phyloP scores from a whole-genome alignment of 1,140 invertebrate species.

The Mesaphorura yosii region DNA sequence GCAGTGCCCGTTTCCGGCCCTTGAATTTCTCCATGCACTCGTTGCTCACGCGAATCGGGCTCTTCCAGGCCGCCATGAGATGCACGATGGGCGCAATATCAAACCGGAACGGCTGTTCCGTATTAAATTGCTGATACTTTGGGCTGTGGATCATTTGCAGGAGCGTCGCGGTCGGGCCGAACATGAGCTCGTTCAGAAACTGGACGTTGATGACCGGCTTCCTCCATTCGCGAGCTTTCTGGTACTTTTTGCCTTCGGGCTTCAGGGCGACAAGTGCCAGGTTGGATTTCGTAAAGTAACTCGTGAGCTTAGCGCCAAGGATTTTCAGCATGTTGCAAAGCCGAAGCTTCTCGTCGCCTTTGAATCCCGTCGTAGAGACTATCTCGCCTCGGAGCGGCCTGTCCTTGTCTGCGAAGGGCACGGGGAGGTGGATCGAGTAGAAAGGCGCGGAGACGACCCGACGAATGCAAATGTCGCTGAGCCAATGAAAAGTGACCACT shows the following conservation, averaged over 20 bases:
- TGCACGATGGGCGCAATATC: conserved; percentile 74
- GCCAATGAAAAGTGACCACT: conserved; percentile 86
- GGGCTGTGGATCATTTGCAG: conserved; percentile 65
- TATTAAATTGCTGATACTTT: conserved; percentile 76
- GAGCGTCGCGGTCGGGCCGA: conserved; percentile 66
- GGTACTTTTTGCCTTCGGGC: conserved; percentile 72
- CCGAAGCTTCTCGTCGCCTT: conserved; percentile 62
- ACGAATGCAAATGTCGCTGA: conserved; percentile 74
- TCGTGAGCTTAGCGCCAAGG: conserved; percentile 68
- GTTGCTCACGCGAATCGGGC: conserved; percentile 75
- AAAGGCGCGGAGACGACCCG: conserved; percentile 79
- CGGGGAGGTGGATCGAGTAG: conserved; percentile 81
- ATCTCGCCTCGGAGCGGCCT: conserved; percentile 49
- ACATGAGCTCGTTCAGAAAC: conserved; percentile 85
- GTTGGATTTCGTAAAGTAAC: conserved; percentile 46
- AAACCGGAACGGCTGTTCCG: conserved; percentile 67
- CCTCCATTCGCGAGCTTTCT: conserved; percentile 77
- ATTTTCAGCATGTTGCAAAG: conserved; percentile 73
- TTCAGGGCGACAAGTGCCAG: conserved; percentile 45
- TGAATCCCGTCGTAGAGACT: conserved; percentile 73
- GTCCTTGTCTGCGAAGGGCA: conserved; percentile 51
- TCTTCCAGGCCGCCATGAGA: conserved; percentile 87
- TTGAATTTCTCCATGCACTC: conserved; percentile 58
- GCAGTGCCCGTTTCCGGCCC: conserved; percentile 14
- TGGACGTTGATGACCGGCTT: conserved; percentile 75